These are phyloP conservation scores for Portunus trituberculatus DNA, from an alignment of 1,140 invertebrate species.

Conservation along the genomic window DNA sequence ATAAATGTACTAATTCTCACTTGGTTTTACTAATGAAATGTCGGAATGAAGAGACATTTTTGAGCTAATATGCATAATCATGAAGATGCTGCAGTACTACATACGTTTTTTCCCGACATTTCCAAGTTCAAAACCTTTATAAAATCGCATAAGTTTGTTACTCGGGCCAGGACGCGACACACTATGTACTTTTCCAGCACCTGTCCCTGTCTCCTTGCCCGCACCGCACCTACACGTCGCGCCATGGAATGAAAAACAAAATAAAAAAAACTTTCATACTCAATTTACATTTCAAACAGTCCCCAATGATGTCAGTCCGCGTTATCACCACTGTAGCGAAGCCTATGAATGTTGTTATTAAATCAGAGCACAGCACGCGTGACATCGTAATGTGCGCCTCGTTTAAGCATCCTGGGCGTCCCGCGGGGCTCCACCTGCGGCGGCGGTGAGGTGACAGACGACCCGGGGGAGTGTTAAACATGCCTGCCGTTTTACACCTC, in stretches of 20 bases:
- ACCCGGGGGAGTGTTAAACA: constrained; percentile 49
- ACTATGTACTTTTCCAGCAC: neutral
- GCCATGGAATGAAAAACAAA: neutral
- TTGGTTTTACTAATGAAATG: neutral
- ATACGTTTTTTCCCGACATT: neutral
- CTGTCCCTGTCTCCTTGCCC: neutral
- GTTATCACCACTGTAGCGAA: constrained; percentile 21
- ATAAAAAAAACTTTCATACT: constrained; percentile 12
- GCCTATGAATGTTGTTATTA: constrained; percentile 23
- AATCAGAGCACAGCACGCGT: neutral
- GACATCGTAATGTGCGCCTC: constrained; percentile 5
- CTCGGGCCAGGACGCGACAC: neutral
- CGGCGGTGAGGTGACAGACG: constrained; percentile 28
- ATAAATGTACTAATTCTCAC: neutral
- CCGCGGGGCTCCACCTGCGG: constrained; percentile 28
- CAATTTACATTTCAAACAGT: constrained; percentile 24
- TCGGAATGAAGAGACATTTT: too few species aligned
- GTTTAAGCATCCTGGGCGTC: neutral
- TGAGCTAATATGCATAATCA: too few species aligned
- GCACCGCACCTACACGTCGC: neutral
- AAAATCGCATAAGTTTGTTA: neutral
- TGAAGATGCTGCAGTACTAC: neutral
- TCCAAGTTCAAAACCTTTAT: neutral
- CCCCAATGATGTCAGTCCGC: constrained; percentile 17
- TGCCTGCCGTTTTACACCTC: constrained; percentile 65